Evolutionary conservation across 2,888 invertebrate species (phyloP).

Genomic region (Clitarchus hookeri): DNA sequence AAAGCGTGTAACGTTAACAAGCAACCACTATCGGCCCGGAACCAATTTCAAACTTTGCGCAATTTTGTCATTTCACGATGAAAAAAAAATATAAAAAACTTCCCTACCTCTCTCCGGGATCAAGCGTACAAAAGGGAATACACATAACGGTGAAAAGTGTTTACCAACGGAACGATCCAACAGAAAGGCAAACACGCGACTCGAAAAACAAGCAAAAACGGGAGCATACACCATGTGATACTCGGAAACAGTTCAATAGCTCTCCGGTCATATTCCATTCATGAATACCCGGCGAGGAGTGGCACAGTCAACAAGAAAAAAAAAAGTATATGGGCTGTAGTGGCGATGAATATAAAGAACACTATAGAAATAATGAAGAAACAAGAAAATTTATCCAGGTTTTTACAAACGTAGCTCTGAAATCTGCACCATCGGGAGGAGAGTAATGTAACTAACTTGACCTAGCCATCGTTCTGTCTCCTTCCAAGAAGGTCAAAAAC

Average conservation of each 20-base stretch:
- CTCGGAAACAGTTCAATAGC: background rate
- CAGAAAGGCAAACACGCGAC: background rate
- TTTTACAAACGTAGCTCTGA: too few species aligned
- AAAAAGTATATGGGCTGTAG: too few species aligned
- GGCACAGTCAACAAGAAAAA: background rate
- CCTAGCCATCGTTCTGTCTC: too few species aligned
- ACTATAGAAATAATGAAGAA: too few species aligned
- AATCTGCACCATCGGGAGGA: too few species aligned
- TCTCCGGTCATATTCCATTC: background rate
- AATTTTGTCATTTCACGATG: background rate
- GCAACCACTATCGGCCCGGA: background rate
- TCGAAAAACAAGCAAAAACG: background rate
- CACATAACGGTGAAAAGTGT: background rate
- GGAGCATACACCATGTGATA: background rate
- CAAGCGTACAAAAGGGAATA: background rate
- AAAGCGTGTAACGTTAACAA: background rate
- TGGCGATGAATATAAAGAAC: too few species aligned
- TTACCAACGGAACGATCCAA: background rate
- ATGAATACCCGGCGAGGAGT: background rate
- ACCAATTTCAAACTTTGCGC: background rate
- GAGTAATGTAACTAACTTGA: too few species aligned
- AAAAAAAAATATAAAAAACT: background rate
- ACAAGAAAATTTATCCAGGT: too few species aligned
- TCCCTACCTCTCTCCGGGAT: background rate
- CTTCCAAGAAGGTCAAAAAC: too few species aligned